Conservation (phyloP, 2,113 vertebrate species). For the Caracal caracal region DNA sequence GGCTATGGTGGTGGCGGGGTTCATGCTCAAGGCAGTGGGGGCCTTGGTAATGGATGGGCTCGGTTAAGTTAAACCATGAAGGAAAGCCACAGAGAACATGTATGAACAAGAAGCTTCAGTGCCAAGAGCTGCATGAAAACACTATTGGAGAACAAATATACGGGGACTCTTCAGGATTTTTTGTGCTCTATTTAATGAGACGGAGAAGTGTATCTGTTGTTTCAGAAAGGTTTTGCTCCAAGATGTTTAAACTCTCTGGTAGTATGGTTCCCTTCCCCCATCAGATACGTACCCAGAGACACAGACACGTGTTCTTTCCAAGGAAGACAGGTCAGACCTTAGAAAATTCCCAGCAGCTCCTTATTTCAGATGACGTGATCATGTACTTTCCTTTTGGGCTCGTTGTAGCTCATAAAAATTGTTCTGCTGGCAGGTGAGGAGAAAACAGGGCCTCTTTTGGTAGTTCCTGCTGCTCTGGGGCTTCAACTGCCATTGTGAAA, state of each 20-base stretch:
- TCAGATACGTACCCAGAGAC: not conserved
- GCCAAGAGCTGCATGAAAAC: not conserved
- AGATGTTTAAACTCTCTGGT: not conserved
- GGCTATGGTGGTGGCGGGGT: not conserved
- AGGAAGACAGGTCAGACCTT: not conserved
- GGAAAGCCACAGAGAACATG: not conserved
- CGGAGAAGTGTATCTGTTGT: not conserved
- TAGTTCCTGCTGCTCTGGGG: not conserved
- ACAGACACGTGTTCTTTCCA: not conserved
- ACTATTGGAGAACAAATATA: not conserved
- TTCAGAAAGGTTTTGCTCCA: not conserved
- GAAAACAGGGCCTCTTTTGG: not conserved
- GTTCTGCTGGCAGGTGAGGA: not conserved
- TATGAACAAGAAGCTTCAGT: not conserved
- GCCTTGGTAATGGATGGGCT: not conserved
- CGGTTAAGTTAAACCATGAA: not conserved
- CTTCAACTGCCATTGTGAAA: not conserved
- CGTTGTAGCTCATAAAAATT: not conserved
- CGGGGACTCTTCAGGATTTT: not conserved
- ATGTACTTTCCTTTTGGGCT: not conserved
- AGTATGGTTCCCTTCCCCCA: not conserved
- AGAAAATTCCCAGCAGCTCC: not conserved
- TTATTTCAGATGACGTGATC: constrained; percentile 1
- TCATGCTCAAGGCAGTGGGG: not conserved
- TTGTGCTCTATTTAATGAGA: not conserved